A percentile compares a stretch with the other conserved stretches of the same genome.
These are phyloP conservation scores for Momotus momota DNA, from an alignment of 2,797 vertebrate genomes.

Conservation along the genomic window DNA sequence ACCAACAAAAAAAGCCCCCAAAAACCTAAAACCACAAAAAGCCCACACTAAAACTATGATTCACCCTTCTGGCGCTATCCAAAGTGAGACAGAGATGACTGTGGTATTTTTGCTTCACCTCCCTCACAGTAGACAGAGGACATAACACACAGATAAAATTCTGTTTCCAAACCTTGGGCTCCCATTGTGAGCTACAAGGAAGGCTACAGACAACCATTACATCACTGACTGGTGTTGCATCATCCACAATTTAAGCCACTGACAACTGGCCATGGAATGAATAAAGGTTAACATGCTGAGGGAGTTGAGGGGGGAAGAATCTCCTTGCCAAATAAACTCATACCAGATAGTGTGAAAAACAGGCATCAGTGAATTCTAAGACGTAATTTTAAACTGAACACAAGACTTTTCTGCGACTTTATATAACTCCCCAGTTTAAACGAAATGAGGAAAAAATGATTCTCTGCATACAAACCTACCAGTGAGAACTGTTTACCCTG, in stretches of 20 bases:
- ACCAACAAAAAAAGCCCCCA: neutral
- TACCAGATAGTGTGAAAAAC: neutral
- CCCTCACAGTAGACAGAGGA: neutral
- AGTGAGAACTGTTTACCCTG: conserved; percentile 8
- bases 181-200: neutral
- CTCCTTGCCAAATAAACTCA: neutral
- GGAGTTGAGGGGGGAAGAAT: neutral
- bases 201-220: neutral
- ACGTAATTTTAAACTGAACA: neutral
- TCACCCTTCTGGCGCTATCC: neutral
- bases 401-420: neutral
- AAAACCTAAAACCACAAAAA: neutral
- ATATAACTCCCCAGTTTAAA: neutral
- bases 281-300: neutral
- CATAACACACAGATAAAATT: neutral
- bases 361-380: neutral
- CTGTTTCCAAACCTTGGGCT: conserved; percentile 6
- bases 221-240: neutral
- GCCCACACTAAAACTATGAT: neutral
- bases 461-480: neutral
- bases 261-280: neutral
- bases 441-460: neutral
- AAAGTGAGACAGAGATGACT: neutral
- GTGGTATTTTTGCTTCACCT: neutral
- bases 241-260: neutral